Conservation (phyloP, 2,888 invertebrate species). For the Oscheius sp. region DNA sequence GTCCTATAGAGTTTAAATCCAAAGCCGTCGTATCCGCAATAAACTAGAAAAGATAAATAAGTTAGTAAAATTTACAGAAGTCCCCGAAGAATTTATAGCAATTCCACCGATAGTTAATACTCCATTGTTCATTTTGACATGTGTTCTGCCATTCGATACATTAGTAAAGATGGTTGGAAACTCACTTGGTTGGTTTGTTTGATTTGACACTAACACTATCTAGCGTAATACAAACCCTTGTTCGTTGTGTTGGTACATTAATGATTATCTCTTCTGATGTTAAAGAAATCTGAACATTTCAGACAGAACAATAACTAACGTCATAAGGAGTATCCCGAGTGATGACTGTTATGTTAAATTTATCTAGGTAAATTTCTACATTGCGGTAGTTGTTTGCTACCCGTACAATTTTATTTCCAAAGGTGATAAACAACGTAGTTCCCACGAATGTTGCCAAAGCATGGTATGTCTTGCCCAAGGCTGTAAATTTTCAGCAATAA, state of each 20-base stretch:
- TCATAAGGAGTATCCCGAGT: constrained; percentile 31
- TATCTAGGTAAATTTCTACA: constrained; percentile 35
- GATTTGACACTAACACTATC: constrained; percentile 28
- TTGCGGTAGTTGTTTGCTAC: constrained; percentile 32
- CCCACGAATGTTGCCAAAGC: constrained; percentile 34
- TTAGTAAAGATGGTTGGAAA: background rate
- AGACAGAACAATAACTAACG: constrained; percentile 12
- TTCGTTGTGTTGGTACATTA: constrained; percentile 29
- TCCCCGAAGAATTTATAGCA: constrained; percentile 29
- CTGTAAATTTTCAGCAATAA: constrained; percentile 17
- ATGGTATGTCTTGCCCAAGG: constrained; percentile 33
- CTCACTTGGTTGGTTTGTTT: constrained; percentile 31
- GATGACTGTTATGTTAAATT: constrained; percentile 30
- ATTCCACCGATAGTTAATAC: constrained; percentile 34
- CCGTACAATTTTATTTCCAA: constrained; percentile 36
- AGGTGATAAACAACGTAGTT: constrained; percentile 33
- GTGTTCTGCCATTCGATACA: constrained; percentile 20
- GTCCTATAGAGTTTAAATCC: constrained; percentile 35
- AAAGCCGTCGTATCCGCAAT: constrained; percentile 19
- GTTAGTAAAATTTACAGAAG: constrained; percentile 10
- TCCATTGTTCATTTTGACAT: constrained; percentile 37
- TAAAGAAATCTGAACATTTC: constrained; percentile 23
- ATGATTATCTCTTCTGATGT: constrained; percentile 29
- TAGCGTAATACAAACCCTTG: constrained; percentile 26
- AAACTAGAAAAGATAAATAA: background rate